Evolutionary conservation across 2,797 vertebrate genomes (phyloP).

Genomic region (Botia almorhae): DNA sequence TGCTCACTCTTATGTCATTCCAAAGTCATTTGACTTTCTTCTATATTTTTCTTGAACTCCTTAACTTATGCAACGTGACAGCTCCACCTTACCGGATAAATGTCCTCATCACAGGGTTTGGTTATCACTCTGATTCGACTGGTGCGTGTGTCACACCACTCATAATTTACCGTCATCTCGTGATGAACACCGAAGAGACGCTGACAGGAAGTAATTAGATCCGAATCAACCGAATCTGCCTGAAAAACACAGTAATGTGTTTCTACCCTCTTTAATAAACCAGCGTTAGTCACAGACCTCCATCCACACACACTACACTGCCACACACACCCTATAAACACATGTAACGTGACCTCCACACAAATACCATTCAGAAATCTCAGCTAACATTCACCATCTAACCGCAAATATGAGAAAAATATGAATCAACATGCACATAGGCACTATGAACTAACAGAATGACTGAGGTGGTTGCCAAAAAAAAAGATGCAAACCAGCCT

Average conservation of each 20-base stretch:
- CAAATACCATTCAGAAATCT: slow-evolving; percentile 3
- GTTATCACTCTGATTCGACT: background rate
- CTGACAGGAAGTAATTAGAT: background rate
- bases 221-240: slow-evolving; percentile 28
- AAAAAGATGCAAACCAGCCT: background rate
- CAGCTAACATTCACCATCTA: slow-evolving; percentile 7
- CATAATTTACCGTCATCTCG: background rate
- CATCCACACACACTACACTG: slow-evolving; percentile 28
- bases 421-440: slow-evolving; percentile 6
- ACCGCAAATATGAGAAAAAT: slow-evolving; percentile 36
- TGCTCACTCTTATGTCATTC: too few relatives aligned
- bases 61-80: background rate
- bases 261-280: slow-evolving; percentile 30
- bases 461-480: background rate
- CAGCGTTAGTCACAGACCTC: slow-evolving; percentile 30
- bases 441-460: background rate
- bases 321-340: slow-evolving; percentile 8
- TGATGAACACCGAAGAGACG: background rate
- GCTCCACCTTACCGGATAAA: background rate
- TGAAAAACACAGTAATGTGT: slow-evolving; percentile 32
- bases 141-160: background rate
- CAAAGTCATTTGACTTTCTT: too few relatives aligned
- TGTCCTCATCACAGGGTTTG: background rate
- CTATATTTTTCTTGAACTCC: background rate
- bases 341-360: slow-evolving; percentile 25